Conservation (phyloP, 23 tunicate genomes). For the Corella eumyota region DNA sequence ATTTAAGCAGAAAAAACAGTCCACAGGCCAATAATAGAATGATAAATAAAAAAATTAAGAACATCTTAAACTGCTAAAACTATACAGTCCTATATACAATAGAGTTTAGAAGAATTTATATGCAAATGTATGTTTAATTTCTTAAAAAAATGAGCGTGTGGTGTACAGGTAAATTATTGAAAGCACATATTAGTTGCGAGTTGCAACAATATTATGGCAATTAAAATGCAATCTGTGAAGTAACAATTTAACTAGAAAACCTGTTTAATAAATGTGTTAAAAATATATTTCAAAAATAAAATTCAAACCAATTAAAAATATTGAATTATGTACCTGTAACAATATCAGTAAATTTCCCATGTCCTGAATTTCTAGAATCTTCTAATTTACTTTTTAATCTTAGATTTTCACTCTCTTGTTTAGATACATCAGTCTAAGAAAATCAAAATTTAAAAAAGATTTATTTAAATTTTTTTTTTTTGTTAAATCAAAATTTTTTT, state of each 20-base stretch:
- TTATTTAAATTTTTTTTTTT: not conserved
- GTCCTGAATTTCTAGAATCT: conserved; percentile 39
- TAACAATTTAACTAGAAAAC: not conserved
- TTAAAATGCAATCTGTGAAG: no score
- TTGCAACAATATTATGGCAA: no score
- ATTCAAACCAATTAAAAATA: not conserved
- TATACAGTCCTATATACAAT: no score
- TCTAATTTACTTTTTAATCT: conserved; percentile 40
- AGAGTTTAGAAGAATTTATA: no score
- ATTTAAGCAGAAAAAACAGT: no score
- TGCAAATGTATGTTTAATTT: no score
- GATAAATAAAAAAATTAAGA: no score
- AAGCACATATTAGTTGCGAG: no score
- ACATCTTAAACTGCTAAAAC: no score
- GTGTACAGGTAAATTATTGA: no score
- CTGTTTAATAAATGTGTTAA: not conserved
- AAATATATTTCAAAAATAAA: not conserved
- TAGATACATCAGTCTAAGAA: conserved; percentile 40
- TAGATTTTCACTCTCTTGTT: conserved; percentile 37
- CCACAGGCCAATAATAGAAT: no score
- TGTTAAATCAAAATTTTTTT: not conserved
- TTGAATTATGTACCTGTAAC: conserved; percentile 21
- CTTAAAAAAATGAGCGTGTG: no score
- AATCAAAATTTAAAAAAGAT: not conserved
- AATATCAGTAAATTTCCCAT: conserved; percentile 31